Base-by-base conservation (phyloP, 1,140 invertebrate species). In the Chionoecetes opilio region DNA sequence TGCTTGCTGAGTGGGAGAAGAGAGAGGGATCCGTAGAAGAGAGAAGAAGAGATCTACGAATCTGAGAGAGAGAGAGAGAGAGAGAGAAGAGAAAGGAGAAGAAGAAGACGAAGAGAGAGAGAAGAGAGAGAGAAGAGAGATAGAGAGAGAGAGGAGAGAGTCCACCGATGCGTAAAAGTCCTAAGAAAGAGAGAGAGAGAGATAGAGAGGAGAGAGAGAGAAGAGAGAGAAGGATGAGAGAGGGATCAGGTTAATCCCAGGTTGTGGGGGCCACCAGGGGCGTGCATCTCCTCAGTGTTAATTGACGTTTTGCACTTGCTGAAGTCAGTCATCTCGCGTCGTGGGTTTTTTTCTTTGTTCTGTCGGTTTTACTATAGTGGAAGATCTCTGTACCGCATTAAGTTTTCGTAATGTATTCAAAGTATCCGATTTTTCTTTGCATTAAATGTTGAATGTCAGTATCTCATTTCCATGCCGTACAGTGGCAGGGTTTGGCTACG, bases 181-280 rank as follows among this genome's bases (percentile, higher is more conserved):
- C n/a, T 46, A 14, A 46, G 35, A 38, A 31, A 87, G 85, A 87
- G 85, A 87, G 85, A 87, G 85, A 87, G 37, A 87, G 29, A 87
- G 85, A 87, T 0, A 9, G 85, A 32, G 85, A n/a, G n/a, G n/a
- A n/a, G n/a, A n/a, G n/a, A 34, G 82, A 34, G 82, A 34, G 82
- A n/a, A 87, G 85, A 87, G 37, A 87, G 29, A 87, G 85, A 87
- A 3, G 0, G 85, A 32, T n/a, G 41, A 46, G 41, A 46, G 41
- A 46, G 41, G 14, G 41, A n/a, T 53, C 46, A 53, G 46, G 46
- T 53, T 53, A 53, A 53, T 14, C 46, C 21, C 21, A 53, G 8
- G 2, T 14, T 17, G 46, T 17, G 46, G 11, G 46, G 46, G 21
- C 46, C 46, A 53, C 46, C 46, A 53, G 46, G 46, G 46, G 46